phyloP scores from a whole-genome alignment of 1,140 invertebrate species.

The Drosophila obscura region DNA sequence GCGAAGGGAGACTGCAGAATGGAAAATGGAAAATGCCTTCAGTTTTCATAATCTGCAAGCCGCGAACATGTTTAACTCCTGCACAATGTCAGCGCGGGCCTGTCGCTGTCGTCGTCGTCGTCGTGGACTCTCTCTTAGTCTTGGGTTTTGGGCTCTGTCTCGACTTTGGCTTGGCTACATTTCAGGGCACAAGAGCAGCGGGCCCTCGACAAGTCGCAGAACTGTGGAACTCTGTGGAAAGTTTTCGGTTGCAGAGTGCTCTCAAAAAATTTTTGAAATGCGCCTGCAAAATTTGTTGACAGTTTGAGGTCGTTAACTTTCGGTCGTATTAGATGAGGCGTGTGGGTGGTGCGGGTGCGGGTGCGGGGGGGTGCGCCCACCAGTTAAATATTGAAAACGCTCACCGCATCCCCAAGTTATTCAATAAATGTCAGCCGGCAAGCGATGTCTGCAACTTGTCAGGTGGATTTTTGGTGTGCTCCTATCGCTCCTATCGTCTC shows the following conservation, averaged over 20 bases:
- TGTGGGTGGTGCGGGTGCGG: too few relatives aligned
- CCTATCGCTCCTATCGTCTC: background rate
- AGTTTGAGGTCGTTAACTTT: slow-evolving; percentile 67
- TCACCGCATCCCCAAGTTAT: slow-evolving; percentile 57
- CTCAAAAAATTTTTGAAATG: slow-evolving; percentile 53
- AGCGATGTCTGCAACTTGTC: slow-evolving; percentile 49
- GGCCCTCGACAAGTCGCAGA: slow-evolving; percentile 58
- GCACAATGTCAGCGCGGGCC: slow-evolving; percentile 62
- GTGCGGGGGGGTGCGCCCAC: slow-evolving; percentile 10
- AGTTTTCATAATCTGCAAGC: slow-evolving; percentile 68
- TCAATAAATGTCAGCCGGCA: slow-evolving; percentile 71
- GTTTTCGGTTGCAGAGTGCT: slow-evolving; percentile 54
- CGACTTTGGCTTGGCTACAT: slow-evolving; percentile 37
- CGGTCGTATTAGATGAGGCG: slow-evolving; percentile 41
- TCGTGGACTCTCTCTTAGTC: slow-evolving; percentile 15
- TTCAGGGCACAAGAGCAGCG: slow-evolving; percentile 31
- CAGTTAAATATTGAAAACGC: slow-evolving; percentile 75
- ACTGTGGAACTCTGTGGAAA: slow-evolving; percentile 40
- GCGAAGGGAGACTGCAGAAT: slow-evolving; percentile 14
- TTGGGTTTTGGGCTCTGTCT: too few relatives aligned
- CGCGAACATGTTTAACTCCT: slow-evolving; percentile 69
- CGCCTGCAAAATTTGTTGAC: slow-evolving; percentile 67
- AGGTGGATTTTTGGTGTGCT: slow-evolving; percentile 45
- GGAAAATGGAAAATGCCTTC: slow-evolving; percentile 26
- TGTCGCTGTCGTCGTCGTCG: slow-evolving; percentile 60